Base-by-base conservation (phyloP, 2,888 invertebrate species). In the Metallyticus violacea region DNA sequence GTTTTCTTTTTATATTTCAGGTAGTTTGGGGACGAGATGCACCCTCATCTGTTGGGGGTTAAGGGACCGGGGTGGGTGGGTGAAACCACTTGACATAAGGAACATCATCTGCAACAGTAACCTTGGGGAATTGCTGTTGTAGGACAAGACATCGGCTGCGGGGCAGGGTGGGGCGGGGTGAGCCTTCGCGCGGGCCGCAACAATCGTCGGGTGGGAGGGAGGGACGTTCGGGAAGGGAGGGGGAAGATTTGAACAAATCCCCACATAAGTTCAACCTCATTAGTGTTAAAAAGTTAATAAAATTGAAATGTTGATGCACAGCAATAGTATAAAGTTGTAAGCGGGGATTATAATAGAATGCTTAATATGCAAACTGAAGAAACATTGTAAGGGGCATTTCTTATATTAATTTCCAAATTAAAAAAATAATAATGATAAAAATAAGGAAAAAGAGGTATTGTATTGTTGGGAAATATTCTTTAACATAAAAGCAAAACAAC, bases 21-120 rank as follows among this genome's bases (percentile, higher is more conserved):
- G 87, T 84, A 83, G 85, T 84, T 76, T 86, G 88, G 87, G 87
- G 87, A 87, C 84, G 81, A 85, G 87, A 85, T 62, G 76, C 81
- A 86, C 86, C 87, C 87, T 82, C 87, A 80, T 85, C 76, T 85
- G 77, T 84, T 78, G 9, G 29, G 26, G 85, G 91, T 91, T 91
- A 91, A 91, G 91, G 91, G 91, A 91, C 91, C 90, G 90, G 92
- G 92, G 92, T 91, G 92, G 92, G 92, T 92, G 92, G 92, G 92
- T 92, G 92, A 92, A 92, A 92, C 92, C 92, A 92, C 92, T 87
- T 85, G 28, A 83, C 84, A 86, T 79, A 25, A 81, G 83, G 83
- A 83, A 83, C 77, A 83, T 83, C 83, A 77, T 25, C 30, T 81
- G 28, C 81, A 83, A 85, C 87, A 79, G 83, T 79, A 85, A 78